Base-by-base conservation (phyloP, 2,888 invertebrate genomes). In the Eristalis pertinax region DNA sequence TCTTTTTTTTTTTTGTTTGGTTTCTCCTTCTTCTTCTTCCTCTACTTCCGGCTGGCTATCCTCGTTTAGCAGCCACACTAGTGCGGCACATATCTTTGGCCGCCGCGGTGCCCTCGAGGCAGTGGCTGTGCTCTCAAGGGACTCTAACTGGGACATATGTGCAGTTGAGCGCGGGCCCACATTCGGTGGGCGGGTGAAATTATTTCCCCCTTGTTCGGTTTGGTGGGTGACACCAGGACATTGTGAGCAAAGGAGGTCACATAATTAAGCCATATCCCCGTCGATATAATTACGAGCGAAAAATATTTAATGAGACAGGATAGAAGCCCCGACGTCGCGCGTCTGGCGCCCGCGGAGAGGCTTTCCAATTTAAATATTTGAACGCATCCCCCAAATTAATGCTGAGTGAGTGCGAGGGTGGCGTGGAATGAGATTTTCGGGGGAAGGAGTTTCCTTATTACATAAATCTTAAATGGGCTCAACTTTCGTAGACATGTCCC, bases 331-430 rank as follows among this genome's bases (percentile, higher is more conserved):
- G 32, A 32, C 32, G 43, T 80, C 72, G 43, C 26, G 29, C 50
- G 56, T 63, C 26, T 26, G 24, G 15, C 15, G 67, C 65, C 73
- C 19, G 58, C 5, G 76, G 79, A 58, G 32, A 68, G 68, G 72
- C 64, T 79, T 76, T 50, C 67, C 60, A 87, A 87, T 87, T 87
- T 87, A 87, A 84, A 87, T 84, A 87, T 87, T 87, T 84, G 80
- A 87, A 76, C 72, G 84, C 65, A 84, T 79, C 64, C 19, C 50
- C 50, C 84, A 87, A 87, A 84, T 87, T 87, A 84, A 76, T 5
- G 73, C 29, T 43, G 32, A 82, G 78, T 67, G 69, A 69, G n/a
- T 15, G 26, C n/a, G 24, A 19, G 8, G 50, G 50, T 19, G 43
- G 15, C 0, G n/a, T 19, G 50, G 19, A 13, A 7, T 15, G n/a